Conservation (phyloP, 2,888 invertebrate genomes). For the Ophion costatus region DNA sequence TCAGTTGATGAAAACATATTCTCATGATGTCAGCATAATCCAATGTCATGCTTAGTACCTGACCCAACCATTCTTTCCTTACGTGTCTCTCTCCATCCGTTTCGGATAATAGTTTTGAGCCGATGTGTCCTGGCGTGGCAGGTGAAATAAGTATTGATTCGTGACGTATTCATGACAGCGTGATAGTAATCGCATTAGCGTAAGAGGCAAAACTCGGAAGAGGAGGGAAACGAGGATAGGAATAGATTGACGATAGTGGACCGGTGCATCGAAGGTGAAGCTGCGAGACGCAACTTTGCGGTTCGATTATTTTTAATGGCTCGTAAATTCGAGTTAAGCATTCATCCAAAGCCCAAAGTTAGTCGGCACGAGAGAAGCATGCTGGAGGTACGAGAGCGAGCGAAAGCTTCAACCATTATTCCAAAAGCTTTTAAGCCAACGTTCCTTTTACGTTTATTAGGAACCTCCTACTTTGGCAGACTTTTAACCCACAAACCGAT, state of each 20-base stretch:
- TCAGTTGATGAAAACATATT: too few relatives aligned
- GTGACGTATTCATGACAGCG: conserved; percentile 2
- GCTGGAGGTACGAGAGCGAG: conserved; percentile 43
- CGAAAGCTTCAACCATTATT: conserved; percentile 75
- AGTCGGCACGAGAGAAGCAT: conserved; percentile 49
- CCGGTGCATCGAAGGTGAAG: conserved; percentile 59
- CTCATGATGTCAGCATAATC: background rate
- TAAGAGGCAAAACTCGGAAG: conserved; percentile 27
- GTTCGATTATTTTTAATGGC: conserved; percentile 72
- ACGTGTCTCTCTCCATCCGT: too few relatives aligned
- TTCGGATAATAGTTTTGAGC: background rate
- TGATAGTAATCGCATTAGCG: conserved; percentile 46
- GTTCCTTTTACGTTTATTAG: conserved; percentile 79
- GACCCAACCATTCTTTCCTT: too few relatives aligned
- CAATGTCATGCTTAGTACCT: background rate
- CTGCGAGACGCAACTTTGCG: conserved; percentile 59
- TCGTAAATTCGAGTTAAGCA: conserved; percentile 70
- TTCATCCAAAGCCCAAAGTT: conserved; percentile 57
- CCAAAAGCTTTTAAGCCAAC: conserved; percentile 77
- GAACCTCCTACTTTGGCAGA: conserved; percentile 75
- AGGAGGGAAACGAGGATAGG: conserved; percentile 5
- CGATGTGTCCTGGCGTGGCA: conserved; percentile 5
- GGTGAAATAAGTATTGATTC: conserved; percentile 27
- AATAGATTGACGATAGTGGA: conserved; percentile 47
- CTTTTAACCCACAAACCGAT: conserved; percentile 75